These are phyloP conservation scores for Bubo bubo DNA, from an alignment of 2,113 vertebrate species.

Conservation along the genomic window DNA sequence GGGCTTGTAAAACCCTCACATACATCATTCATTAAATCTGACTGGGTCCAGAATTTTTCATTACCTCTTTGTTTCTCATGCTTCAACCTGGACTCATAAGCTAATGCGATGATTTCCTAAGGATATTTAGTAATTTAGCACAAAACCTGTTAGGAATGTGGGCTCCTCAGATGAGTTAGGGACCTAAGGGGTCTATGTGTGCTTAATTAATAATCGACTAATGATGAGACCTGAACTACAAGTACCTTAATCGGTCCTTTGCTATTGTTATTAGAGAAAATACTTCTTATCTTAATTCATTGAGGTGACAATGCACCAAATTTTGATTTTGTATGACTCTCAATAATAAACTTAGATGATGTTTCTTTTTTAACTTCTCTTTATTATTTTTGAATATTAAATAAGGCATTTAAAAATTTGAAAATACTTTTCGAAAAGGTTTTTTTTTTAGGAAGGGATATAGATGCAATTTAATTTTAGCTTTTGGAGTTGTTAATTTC, in stretches of 20 bases:
- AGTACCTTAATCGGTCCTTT: background rate
- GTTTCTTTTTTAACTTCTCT: background rate
- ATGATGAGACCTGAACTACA: background rate
- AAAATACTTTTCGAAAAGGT: background rate
- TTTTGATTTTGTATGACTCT: background rate
- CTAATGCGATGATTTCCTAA: background rate
- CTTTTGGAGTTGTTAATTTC: background rate
- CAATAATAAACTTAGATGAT: background rate
- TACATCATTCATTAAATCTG: background rate
- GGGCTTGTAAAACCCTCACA: background rate
- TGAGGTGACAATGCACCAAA: background rate
- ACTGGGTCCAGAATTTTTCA: background rate
- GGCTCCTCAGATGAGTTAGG: background rate
- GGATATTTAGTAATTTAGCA: background rate
- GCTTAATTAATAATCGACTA: background rate
- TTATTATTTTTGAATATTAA: background rate
- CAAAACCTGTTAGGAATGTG: background rate
- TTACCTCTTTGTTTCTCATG: background rate
- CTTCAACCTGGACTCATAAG: background rate
- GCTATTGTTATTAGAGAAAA: background rate
- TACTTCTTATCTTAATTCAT: background rate
- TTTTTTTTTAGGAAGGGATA: background rate
- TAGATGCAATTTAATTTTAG: background rate
- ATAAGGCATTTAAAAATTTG: background rate
- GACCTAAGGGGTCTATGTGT: background rate